Conservation (phyloP, 2,797 vertebrate species). For the Hydrolagus colliei region DNA sequence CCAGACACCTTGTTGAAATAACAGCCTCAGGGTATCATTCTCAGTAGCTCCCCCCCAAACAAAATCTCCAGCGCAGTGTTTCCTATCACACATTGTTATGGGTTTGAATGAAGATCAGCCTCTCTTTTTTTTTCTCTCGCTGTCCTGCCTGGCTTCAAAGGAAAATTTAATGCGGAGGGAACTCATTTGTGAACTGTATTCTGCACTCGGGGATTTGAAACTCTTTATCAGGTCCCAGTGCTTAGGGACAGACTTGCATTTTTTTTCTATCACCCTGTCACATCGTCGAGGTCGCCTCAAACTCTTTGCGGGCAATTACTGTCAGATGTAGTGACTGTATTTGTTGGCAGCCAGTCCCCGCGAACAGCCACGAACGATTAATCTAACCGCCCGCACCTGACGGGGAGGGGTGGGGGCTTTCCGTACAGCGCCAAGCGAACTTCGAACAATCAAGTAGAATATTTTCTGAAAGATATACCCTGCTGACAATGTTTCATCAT, state of each 20-base stretch:
- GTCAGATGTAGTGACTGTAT: too few relatives aligned
- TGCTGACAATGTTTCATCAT: constrained; percentile 19
- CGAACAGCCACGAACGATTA: too few relatives aligned
- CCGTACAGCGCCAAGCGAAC: too few relatives aligned
- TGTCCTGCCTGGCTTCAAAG: background rate
- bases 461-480: background rate
- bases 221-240: background rate
- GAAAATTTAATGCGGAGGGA: background rate
- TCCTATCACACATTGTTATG: background rate
- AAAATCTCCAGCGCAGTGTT: background rate
- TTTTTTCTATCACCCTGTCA: too few relatives aligned
- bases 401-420: background rate
- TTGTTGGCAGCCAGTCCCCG: too few relatives aligned
- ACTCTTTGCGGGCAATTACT: too few relatives aligned
- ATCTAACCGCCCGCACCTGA: too few relatives aligned
- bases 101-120: background rate
- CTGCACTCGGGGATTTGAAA: background rate
- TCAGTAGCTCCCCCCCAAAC: background rate
- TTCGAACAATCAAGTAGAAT: background rate
- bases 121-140: too few relatives aligned
- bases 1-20: constrained; percentile 13
- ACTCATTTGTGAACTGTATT: constrained; percentile 3
- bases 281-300: too few relatives aligned
- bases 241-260: too few relatives aligned
- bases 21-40: background rate